Evolutionary conservation across 2,888 invertebrate species (phyloP), one percentile per base, ranked within the genome.

Genomic region (Celastrina argiolus): DNA sequence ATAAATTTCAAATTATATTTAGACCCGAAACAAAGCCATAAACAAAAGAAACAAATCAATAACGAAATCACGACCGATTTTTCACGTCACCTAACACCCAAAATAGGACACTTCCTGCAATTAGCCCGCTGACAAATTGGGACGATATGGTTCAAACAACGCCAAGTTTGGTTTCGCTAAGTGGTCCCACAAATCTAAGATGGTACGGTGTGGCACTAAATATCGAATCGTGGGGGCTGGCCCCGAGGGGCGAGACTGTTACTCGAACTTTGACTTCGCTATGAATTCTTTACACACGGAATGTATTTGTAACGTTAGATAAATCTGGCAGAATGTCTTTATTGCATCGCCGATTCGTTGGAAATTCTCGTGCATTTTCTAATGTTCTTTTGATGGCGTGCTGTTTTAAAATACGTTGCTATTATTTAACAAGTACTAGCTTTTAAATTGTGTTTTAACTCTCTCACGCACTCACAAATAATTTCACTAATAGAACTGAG

Each of bases 131-230:
- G 75, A 78, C 77, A 78, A 78, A 79, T 79, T 77, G 70, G 66
- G 72, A 73, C 73, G 69, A 75, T 74, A 75, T 74, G 75, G 74
- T 74, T 71, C 70, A 69, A 74, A 75, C 76, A 76, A 76, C 76
- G 74, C 59, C 78, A 77, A 79, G 78, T 78, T 74, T 73, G 78
- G 73, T 74, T 72, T 81, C 75, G 78, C 76, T 82, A 79, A 84
- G 82, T 83, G 83, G 78, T 78, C 79, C 81, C 82, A 86, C 84
- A 85, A 87, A 85, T 89, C 86, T 85, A 81, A 88, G 88, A 87
- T 88, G 88, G 88, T 85, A 88, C 89, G 82, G 81, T 84, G 82
- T 86, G 88, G 88, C 78, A 83, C 83, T 88, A 88, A 88, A 87
- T 88, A 85, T 84, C 81, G 78, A 80, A 79, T 78, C 78, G 75